Percentiles rank a stretch among this genome's conserved stretches.
phyloP scores from a whole-genome alignment of 1,140 invertebrate species.

The Saccostrea echinata region DNA sequence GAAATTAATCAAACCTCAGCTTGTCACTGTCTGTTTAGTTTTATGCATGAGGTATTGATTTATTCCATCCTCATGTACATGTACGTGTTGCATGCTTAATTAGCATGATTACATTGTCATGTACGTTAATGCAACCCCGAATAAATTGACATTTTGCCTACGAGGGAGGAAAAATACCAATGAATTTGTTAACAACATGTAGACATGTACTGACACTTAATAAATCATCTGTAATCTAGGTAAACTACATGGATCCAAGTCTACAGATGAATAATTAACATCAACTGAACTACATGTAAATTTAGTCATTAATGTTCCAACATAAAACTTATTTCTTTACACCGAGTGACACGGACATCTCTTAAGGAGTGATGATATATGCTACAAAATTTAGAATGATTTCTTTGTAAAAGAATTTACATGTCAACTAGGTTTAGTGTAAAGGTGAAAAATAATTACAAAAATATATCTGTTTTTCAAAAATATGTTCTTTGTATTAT shows the following conservation, averaged over 20 bases:
- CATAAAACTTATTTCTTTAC: conserved; percentile 32
- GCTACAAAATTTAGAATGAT: background rate
- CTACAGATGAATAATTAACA: conserved; percentile 34
- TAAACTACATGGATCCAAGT: background rate
- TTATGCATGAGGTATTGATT: conserved; percentile 18
- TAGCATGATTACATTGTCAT: conserved; percentile 12
- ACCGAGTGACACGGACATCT: conserved; percentile 16
- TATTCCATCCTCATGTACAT: conserved; percentile 14
- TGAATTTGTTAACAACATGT: conserved; percentile 16
- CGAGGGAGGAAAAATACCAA: background rate
- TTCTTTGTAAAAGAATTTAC: background rate
- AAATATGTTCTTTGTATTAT: background rate
- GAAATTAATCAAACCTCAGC: conserved; percentile 15
- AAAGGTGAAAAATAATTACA: background rate
- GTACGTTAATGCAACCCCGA: background rate
- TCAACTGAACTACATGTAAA: conserved; percentile 11
- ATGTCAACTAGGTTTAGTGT: background rate
- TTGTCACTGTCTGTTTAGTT: conserved; percentile 3
- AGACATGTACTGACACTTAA: conserved; percentile 13
- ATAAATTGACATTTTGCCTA: conserved; percentile 18
- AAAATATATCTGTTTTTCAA: background rate
- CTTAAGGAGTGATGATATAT: background rate
- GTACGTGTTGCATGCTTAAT: background rate
- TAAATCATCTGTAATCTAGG: background rate
- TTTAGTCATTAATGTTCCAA: conserved; percentile 12